Evolutionary conservation across 2,888 invertebrate genomes (phyloP), one percentile per base, ranked within the genome.

Genomic region (Hipparchia sbordonii): DNA sequence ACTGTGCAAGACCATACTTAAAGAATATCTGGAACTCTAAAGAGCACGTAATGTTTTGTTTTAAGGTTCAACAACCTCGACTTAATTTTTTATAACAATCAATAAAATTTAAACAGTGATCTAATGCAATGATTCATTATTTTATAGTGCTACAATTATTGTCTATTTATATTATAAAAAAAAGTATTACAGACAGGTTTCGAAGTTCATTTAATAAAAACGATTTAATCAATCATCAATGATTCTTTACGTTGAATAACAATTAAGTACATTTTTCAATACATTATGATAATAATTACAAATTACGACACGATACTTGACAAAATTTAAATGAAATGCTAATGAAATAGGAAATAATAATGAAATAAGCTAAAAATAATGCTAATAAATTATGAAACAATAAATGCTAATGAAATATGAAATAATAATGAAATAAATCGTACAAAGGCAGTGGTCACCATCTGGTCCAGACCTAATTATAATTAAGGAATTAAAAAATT

Each of bases 61-160:
- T 72, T 71, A 74, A 62, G 75, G 79, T 75, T 77, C 77, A 77
- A 71, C 74, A 68, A 76, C 77, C 79, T 66, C 52, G 51, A 57
- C 48, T 71, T 60, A 23, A 60, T 72, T 73, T 68, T 68, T 60
- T 65, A 72, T 72, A 54, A 65, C 52, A 59, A 70, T 68, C 74
- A 67, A 71, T 72, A 75, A 73, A 74, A 78, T 77, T 79, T 72
- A 77, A 75, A 78, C 75, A 79, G 76, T 82, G 80, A 80, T 81
- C 78, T 80, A 77, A 80, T 78, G 72, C 72, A 73, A 76, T 81
- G 80, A 80, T 66, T 80, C 78, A 80, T 74, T 59, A 67, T 57
- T 66, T 70, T 33, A 71, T 46, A 56, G 10, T 62, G 33, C 9
- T 71, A 66, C 71, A 63, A 67, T 23, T 0, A 23, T 63, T 65